Evolutionary conservation across 2,888 invertebrate genomes (phyloP), one percentile per base, ranked within the genome.

Genomic region (Tyria jacobaeae): DNA sequence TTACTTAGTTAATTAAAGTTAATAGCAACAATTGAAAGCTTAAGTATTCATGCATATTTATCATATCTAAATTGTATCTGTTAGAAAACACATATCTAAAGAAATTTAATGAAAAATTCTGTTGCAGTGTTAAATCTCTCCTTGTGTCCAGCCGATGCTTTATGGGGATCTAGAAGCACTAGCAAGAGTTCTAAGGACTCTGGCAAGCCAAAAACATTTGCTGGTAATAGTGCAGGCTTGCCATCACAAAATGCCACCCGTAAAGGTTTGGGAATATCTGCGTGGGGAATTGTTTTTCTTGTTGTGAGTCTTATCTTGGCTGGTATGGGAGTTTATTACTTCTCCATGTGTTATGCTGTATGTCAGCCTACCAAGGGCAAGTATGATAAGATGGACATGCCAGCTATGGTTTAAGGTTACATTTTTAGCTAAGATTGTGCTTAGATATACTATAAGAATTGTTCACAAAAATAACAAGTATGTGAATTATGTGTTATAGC

Each of bases 251-350:
- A 80, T 44, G 51, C 84, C 1, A 76, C 86, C 1, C 80, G 89
- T 44, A 82, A 83, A 79, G 92, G 94, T 17, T 72, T 94, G n/a
- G 94, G 94, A 6, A 87, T 96, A 39, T 95, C 96, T 0, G 96
- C 96, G 0, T 96, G 96, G 95, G 96, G 96, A 24, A 95, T 96
- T 34, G 94, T 95, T 14, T 85, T 90, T n/a, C 75, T 95, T 12
- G 84, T 95, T 61, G 80, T 95, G 14, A 87, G 90, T 1, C 66
- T 94, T n/a, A 94, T 95, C 47, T 76, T 95, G 24, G 85, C 92
- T 6, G 91, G 92, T 67, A 89, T 94, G 82, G 94, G 94, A 0
- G 90, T 95, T 47, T 96, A 96, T 78, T 96, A 96, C 76, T 94
- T 95, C 66, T 94, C 95, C 35, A 94, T 96, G 73, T 96, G 96